phyloP scores from a whole-genome alignment of 2,113 vertebrate genomes.

The Lipophrys pholis region DNA sequence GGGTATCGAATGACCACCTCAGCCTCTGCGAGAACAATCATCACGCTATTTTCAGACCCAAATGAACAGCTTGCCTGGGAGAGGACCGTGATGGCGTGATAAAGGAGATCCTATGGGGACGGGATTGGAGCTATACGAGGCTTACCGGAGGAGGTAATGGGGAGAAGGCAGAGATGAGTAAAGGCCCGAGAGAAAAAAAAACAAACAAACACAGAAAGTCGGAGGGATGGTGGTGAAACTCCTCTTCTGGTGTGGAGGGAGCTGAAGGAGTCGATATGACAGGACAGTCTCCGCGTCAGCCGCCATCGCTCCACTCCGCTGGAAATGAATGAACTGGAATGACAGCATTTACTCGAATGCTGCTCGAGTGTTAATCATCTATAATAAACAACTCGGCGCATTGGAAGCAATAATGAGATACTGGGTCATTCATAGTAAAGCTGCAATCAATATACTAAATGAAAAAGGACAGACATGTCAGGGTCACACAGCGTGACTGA shows the following conservation, averaged over 20 bases:
- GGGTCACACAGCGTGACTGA: conserved; percentile 42
- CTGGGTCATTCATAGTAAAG: conserved; percentile 42
- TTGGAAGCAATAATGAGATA: conserved; percentile 48
- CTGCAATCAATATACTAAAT: conserved; percentile 65
- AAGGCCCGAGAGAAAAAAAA: not conserved
- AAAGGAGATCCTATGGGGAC: conserved; percentile 14
- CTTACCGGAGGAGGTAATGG: conserved; percentile 17
- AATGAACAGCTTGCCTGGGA: conserved; percentile 51
- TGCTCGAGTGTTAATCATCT: conserved; percentile 43
- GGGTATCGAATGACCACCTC: conserved; percentile 65
- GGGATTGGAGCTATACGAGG: not conserved
- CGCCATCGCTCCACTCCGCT: conserved; percentile 12
- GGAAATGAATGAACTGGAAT: conserved; percentile 51
- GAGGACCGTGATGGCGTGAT: conserved; percentile 32
- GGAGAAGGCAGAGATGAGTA: conserved; percentile 17
- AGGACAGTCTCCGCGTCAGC: conserved; percentile 20
- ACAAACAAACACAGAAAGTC: conserved; percentile 3
- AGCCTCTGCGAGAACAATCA: conserved; percentile 40
- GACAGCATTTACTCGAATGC: conserved; percentile 47
- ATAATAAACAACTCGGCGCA: conserved; percentile 3
- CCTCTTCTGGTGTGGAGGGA: not conserved
- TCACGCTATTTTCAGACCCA: conserved; percentile 56
- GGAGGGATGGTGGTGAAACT: conserved; percentile 2
- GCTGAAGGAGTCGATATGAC: not conserved
- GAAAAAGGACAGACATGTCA: conserved; percentile 58